Evolutionary conservation across 2,888 invertebrate species (phyloP).

Genomic region (Torymus aiolomorphi): DNA sequence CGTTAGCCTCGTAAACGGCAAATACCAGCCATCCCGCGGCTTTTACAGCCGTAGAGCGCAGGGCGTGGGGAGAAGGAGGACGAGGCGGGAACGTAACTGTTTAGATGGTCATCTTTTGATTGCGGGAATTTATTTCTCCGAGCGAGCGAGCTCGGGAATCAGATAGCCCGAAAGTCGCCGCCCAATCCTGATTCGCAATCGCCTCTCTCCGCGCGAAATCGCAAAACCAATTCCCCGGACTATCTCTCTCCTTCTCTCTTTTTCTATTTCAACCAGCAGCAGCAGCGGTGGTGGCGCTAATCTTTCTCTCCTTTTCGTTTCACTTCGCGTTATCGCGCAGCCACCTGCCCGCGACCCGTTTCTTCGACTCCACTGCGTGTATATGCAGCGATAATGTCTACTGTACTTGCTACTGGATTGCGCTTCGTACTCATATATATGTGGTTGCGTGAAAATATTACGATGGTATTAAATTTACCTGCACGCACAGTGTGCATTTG

Average conservation of each 20-base stretch:
- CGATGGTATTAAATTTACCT: too few species aligned
- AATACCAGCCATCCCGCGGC: background rate
- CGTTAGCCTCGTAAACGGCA: slow-evolving; percentile 37
- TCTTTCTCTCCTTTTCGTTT: slow-evolving; percentile 56
- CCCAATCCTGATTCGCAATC: slow-evolving; percentile 64
- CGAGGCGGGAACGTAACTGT: slow-evolving; percentile 63
- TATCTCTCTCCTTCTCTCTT: slow-evolving; percentile 58
- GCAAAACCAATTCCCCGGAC: slow-evolving; percentile 57
- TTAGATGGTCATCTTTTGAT: slow-evolving; percentile 73
- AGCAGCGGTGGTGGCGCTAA: background rate
- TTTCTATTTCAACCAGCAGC: slow-evolving; percentile 49
- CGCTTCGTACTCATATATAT: background rate
- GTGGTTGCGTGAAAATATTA: too few species aligned
- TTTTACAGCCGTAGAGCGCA: background rate
- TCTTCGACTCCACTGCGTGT: too few species aligned
- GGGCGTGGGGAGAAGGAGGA: background rate
- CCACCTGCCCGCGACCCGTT: too few species aligned
- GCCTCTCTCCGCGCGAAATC: slow-evolving; percentile 58
- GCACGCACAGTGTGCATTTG: too few species aligned
- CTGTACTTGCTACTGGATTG: background rate
- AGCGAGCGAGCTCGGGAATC: slow-evolving; percentile 60
- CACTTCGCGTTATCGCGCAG: background rate
- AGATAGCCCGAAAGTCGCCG: slow-evolving; percentile 63
- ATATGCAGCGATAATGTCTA: too few species aligned
- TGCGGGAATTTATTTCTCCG: slow-evolving; percentile 70